Evolutionary conservation across 2,113 vertebrate species (phyloP).

Genomic region (Notothenia coriiceps): DNA sequence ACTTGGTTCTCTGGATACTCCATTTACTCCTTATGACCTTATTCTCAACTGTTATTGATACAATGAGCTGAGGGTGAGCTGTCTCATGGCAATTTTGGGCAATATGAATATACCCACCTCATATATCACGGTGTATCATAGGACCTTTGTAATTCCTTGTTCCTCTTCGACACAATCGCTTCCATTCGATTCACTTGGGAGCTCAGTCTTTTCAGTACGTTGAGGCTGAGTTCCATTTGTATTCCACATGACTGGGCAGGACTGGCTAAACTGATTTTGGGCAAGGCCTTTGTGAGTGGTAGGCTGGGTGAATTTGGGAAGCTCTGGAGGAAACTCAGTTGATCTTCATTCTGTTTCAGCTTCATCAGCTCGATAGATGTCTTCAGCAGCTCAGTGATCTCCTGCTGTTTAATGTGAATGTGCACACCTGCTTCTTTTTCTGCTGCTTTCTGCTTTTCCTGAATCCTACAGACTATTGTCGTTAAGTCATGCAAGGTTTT

Average conservation of each 20-base stretch:
- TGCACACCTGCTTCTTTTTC: constrained; percentile 27
- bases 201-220: neutral
- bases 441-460: constrained; percentile 56
- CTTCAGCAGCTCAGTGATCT: constrained; percentile 43
- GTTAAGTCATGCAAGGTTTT: constrained; percentile 13
- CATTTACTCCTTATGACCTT: neutral
- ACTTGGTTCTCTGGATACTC: neutral
- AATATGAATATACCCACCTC: constrained; percentile 23
- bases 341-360: constrained; percentile 46
- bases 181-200: constrained; percentile 18
- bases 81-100: constrained; percentile 46
- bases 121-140: neutral
- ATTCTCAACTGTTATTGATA: constrained; percentile 40
- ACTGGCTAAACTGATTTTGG: neutral
- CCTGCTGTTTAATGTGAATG: constrained; percentile 26
- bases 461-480: constrained; percentile 48
- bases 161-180: constrained; percentile 23
- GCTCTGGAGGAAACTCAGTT: constrained; percentile 36
- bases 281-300: constrained; percentile 20
- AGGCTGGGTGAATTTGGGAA: neutral
- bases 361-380: neutral
- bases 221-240: neutral
- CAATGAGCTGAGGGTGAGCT: constrained; percentile 44
- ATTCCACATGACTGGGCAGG: constrained; percentile 6
- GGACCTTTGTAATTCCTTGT: constrained; percentile 1